Percentiles rank a stretch among this genome's conserved stretches.
phyloP scores from a whole-genome alignment of 1,140 invertebrate genomes.

The Zaprionus gabonicus region DNA sequence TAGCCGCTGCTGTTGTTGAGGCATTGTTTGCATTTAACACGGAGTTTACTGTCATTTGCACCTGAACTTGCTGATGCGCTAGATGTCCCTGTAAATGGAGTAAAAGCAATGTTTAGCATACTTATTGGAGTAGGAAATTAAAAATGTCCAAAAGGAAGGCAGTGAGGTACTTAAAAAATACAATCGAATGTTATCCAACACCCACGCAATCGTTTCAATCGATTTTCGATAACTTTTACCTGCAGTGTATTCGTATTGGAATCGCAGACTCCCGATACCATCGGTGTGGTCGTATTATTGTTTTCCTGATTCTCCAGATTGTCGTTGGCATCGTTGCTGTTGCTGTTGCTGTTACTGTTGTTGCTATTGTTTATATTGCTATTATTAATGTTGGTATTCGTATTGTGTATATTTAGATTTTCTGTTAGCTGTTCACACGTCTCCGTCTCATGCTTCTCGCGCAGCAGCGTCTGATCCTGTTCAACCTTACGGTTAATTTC shows the following conservation, averaged over 20 bases:
- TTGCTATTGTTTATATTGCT: constrained; percentile 11
- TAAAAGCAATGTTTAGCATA: not conserved
- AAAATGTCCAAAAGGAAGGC: not conserved
- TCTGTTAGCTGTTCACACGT: constrained; percentile 31
- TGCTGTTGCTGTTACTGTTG: constrained; percentile 25
- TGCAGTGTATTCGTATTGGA: constrained; percentile 70
- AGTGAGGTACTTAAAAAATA: too few species aligned
- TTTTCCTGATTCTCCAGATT: constrained; percentile 66
- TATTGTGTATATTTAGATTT: constrained; percentile 15
- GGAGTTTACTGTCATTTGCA: constrained; percentile 59
- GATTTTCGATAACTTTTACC: not conserved
- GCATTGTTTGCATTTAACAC: constrained; percentile 58
- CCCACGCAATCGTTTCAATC: too few species aligned
- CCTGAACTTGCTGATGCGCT: constrained; percentile 42
- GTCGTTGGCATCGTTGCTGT: constrained; percentile 47
- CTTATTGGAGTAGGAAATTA: not conserved
- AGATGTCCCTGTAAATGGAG: constrained; percentile 12
- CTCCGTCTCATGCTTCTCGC: constrained; percentile 60
- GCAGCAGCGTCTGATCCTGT: constrained; percentile 41
- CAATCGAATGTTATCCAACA: too few species aligned
- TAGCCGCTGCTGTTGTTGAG: constrained; percentile 1
- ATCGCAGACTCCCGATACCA: constrained; percentile 38
- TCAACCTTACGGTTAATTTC: constrained; percentile 55
- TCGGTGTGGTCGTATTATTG: constrained; percentile 38
- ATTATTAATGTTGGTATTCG: constrained; percentile 11